phyloP scores from a whole-genome alignment of 2,113 vertebrate genomes.

The Hoplias malabaricus region DNA sequence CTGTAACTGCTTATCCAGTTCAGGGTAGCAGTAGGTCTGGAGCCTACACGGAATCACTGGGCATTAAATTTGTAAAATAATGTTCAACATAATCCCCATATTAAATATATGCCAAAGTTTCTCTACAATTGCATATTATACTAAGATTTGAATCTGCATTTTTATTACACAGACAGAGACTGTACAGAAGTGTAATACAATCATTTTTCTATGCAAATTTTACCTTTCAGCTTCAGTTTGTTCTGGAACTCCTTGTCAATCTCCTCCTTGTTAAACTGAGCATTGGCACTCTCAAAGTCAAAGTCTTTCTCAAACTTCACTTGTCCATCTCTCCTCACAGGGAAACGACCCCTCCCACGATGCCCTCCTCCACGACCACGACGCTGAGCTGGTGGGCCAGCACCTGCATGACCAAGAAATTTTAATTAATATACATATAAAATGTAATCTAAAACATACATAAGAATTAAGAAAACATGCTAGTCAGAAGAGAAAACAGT shows the following conservation, averaged over 20 bases:
- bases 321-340: slow-evolving; percentile 85
- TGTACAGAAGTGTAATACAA: background rate
- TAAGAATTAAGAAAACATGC: background rate
- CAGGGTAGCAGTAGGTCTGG: too few relatives aligned
- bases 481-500: background rate
- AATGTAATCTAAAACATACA: background rate
- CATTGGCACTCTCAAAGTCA: slow-evolving; percentile 97
- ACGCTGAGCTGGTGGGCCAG: slow-evolving; percentile 74
- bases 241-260: slow-evolving; percentile 96
- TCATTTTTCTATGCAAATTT: background rate
- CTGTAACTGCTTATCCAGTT: too few relatives aligned
- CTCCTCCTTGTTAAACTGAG: slow-evolving; percentile 97
- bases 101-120: background rate
- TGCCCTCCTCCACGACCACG: slow-evolving; percentile 86
- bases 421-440: background rate
- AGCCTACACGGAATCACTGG: too few relatives aligned
- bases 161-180: background rate
- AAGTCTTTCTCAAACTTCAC: slow-evolving; percentile 99
- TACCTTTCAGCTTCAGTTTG: slow-evolving; percentile 97
- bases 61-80: too few relatives aligned
- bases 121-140: background rate
- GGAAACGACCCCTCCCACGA: slow-evolving; percentile 87
- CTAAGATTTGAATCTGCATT: background rate
- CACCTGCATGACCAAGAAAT: slow-evolving; percentile 28
- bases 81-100: background rate